Evolutionary conservation across 2,113 vertebrate genomes (phyloP).

Genomic region (Rhabdomys dilectus): DNA sequence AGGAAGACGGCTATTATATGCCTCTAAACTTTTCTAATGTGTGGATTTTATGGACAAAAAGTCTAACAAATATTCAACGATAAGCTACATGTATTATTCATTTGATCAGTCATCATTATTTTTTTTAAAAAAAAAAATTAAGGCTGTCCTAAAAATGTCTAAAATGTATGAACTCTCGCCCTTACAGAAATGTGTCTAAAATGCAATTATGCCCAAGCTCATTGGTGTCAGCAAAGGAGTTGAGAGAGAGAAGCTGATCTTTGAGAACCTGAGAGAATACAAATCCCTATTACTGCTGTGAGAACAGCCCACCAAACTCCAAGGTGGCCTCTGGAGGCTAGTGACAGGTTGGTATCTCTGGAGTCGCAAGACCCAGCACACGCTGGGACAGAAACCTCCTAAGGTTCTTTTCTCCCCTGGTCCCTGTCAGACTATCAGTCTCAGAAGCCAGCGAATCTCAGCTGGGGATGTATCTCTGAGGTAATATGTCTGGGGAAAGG

Average conservation of each 20-base stretch:
- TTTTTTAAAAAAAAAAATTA: not conserved
- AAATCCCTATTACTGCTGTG: not conserved
- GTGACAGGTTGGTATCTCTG: not conserved
- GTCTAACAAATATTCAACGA: not conserved
- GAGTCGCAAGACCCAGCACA: not conserved
- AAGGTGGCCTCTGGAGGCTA: fast-evolving
- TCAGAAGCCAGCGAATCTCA: not conserved
- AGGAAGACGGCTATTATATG: not conserved
- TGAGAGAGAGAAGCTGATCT: not conserved
- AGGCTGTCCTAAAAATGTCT: not conserved
- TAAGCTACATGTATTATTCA: not conserved
- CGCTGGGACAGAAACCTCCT: not conserved
- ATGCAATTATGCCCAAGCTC: not conserved
- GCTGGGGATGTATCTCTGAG: not conserved
- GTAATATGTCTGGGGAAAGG: not conserved
- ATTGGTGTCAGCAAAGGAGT: too few relatives aligned
- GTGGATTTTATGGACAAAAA: not conserved
- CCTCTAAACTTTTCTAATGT: not conserved
- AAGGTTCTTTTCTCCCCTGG: not conserved
- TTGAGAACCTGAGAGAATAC: not conserved
- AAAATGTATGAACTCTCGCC: not conserved
- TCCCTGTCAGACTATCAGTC: not conserved
- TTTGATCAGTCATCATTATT: not conserved
- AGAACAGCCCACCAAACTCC: not conserved
- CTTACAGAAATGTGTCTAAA: not conserved